These are phyloP conservation scores for Neomorphus geoffroyi DNA, from an alignment of 2,797 vertebrate genomes.

Conservation along the genomic window DNA sequence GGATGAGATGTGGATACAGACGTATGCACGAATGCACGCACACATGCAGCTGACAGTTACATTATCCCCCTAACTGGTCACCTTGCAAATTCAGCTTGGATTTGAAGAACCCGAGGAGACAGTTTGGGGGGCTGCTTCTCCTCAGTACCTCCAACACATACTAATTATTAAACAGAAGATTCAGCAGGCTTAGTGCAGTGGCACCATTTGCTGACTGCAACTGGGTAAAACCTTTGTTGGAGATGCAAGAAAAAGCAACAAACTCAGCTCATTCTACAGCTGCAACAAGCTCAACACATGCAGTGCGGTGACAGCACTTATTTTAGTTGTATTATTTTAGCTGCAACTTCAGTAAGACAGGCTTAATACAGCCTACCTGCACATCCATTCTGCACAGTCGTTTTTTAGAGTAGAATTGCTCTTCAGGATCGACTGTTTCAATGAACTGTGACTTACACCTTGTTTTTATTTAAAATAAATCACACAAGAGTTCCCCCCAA, in stretches of 20 bases:
- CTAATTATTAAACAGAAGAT: not conserved
- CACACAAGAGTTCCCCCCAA: not conserved
- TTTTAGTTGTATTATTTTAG: too few relatives aligned
- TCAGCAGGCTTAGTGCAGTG: not conserved
- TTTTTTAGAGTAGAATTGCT: not conserved
- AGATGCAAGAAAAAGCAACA: not conserved
- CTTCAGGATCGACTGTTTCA: not conserved
- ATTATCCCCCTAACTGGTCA: not conserved
- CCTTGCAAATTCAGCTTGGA: not conserved
- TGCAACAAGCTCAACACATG: not conserved
- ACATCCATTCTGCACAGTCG: not conserved
- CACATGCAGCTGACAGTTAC: rapidly evolving
- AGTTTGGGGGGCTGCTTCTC: not conserved
- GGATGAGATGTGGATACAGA: not conserved
- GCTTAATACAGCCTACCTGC: not conserved
- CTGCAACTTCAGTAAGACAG: not conserved
- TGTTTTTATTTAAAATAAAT: not conserved
- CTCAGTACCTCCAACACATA: not conserved
- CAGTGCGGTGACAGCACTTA: rapidly evolving
- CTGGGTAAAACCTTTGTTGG: not conserved
- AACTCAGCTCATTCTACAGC: not conserved
- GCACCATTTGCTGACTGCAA: not conserved
- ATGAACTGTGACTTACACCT: not conserved
- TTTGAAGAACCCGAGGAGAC: not conserved
- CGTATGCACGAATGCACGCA: not conserved